These are phyloP conservation scores for Xiphophorus couchianus DNA, from an alignment of 2,113 vertebrate species.

Conservation along the genomic window DNA sequence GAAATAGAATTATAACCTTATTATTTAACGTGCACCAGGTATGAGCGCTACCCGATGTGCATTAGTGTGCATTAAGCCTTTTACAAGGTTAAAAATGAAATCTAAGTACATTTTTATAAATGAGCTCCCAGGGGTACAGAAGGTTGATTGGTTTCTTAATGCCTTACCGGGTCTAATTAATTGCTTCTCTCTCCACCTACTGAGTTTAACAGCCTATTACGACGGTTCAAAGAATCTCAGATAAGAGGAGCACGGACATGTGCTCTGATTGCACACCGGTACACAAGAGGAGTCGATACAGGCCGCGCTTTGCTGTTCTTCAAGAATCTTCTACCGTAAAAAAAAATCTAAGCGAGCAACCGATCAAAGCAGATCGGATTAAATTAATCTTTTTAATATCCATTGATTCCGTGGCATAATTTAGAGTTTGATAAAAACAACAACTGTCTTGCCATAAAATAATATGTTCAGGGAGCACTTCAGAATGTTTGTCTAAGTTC, in stretches of 20 bases:
- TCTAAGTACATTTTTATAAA: slow-evolving; percentile 44
- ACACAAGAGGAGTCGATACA: neutral
- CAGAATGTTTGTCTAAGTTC: neutral
- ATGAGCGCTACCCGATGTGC: slow-evolving; percentile 4
- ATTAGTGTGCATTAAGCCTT: neutral
- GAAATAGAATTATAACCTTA: neutral
- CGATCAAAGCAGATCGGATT: neutral
- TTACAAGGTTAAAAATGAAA: slow-evolving; percentile 16
- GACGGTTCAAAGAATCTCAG: slow-evolving; percentile 16
- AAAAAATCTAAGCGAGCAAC: neutral
- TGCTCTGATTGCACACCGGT: neutral
- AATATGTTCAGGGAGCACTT: neutral
- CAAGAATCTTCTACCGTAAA: neutral
- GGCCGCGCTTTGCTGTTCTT: neutral
- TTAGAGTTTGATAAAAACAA: neutral
- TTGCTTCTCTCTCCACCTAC: slow-evolving; percentile 39
- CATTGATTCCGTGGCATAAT: neutral
- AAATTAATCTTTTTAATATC: neutral
- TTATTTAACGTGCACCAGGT: neutral
- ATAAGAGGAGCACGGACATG: slow-evolving; percentile 8
- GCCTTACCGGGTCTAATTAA: slow-evolving; percentile 58
- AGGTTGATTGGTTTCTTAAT: slow-evolving; percentile 56
- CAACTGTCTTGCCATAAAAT: neutral
- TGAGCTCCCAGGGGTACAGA: slow-evolving; percentile 18
- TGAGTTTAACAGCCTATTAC: slow-evolving; percentile 44